Evolutionary conservation across 1,140 invertebrate species (phyloP).

Genomic region (Apis mellifera): Amel_HAv3.1 CM009933.2:5002501-5003000

Average conservation of each 20-base stretch:
- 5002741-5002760: slow-evolving; percentile 2
- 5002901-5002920: slow-evolving; percentile 27
- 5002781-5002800: slow-evolving; percentile 48
- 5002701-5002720: slow-evolving; percentile 15
- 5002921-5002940: background rate
- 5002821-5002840: slow-evolving; percentile 47
- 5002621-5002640: background rate
- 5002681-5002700: slow-evolving; percentile 15
- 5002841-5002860: slow-evolving; percentile 45
- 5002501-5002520: background rate
- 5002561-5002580: background rate
- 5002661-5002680: background rate
- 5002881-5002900: slow-evolving; percentile 47
- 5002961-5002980: background rate
- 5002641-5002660: background rate
- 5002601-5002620: rapidly evolving
- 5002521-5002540: background rate
- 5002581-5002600: too few relatives aligned
- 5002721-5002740: slow-evolving; percentile 18
- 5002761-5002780: background rate
- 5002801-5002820: slow-evolving; percentile 46
- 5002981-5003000: slow-evolving; percentile 2
- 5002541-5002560: background rate
- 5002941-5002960: background rate
- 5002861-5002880: slow-evolving; percentile 31